A percentile compares a stretch with the other conserved stretches of the same genome.
These are phyloP conservation scores for Rhyacophila evoluta DNA, from an alignment of 2,888 invertebrate species.

Conservation along the genomic window DNA sequence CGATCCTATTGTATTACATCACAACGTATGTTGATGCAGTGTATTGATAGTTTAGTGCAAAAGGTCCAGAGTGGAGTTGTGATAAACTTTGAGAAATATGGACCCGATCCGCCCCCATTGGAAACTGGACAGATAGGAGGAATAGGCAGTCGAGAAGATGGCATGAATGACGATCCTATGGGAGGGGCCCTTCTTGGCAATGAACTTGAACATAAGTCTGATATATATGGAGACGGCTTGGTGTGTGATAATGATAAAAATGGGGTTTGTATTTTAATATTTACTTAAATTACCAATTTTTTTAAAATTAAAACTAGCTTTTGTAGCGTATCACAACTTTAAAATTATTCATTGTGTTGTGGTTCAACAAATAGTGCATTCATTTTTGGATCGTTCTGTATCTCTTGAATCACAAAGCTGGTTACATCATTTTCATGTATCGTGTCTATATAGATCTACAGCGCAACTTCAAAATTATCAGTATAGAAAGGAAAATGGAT, in stretches of 20 bases:
- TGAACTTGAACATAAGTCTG: constrained; percentile 63
- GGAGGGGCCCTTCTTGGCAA: constrained; percentile 52
- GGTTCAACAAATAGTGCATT: no score
- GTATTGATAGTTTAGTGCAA: constrained; percentile 96
- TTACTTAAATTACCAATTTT: no score
- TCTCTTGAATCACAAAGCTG: no score
- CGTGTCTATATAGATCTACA: no score
- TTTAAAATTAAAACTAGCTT: no score
- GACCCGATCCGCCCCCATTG: constrained; percentile 84
- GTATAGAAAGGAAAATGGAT: no score
- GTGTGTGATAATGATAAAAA: constrained; percentile 65
- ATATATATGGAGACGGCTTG: constrained; percentile 59
- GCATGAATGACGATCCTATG: constrained; percentile 61
- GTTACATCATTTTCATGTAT: no score
- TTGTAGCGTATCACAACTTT: no score
- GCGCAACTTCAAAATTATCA: no score
- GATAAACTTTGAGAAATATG: constrained; percentile 96
- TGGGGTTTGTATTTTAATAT: constrained; percentile 62
- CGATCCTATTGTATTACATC: constrained; percentile 96
- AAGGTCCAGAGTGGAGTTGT: constrained; percentile 98
- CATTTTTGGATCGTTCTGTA: no score
- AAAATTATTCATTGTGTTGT: no score
- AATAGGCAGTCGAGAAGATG: constrained; percentile 67
- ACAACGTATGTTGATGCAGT: constrained; percentile 94
- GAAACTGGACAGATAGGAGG: constrained; percentile 66